Percentiles rank a stretch among this genome's conserved stretches.
Conservation (phyloP, 2,888 invertebrate genomes). For the Druceiella hillmani region DNA sequence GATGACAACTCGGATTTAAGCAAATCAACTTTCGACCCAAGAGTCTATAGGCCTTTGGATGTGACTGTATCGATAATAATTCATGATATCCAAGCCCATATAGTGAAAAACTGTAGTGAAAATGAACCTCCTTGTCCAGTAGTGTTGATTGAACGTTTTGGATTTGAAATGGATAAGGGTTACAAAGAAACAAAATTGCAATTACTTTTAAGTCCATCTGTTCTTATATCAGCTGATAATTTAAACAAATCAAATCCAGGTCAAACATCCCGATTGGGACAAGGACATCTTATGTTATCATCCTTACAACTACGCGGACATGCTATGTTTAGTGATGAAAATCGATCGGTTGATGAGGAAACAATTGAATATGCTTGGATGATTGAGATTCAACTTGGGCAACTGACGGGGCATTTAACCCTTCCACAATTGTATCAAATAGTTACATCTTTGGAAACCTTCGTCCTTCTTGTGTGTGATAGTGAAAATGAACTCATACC, state of each 20-base stretch:
- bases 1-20: conserved; percentile 59
- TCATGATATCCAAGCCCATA: conserved; percentile 93
- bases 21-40: conserved; percentile 72
- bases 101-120: conserved; percentile 87
- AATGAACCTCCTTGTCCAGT: conserved; percentile 90
- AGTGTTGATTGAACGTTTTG: conserved; percentile 82
- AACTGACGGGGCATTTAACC: conserved; percentile 86
- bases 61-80: conserved; percentile 90
- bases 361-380: conserved; percentile 98
- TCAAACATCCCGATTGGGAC: conserved; percentile 54
- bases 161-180: conserved; percentile 95
- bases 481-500: conserved; percentile 86
- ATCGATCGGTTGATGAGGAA: conserved; percentile 84
- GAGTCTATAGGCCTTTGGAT: conserved; percentile 83
- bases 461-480: conserved; percentile 78
- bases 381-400: conserved; percentile 90
- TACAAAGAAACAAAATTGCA: conserved; percentile 91
- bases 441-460: conserved; percentile 82
- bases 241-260: conserved; percentile 56
- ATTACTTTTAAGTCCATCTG: conserved; percentile 81
- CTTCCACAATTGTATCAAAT: conserved; percentile 85
- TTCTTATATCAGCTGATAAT: conserved; percentile 73
- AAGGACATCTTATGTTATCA: conserved; percentile 81
- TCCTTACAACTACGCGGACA: conserved; percentile 89
- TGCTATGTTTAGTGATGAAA: conserved; percentile 93